Percentiles rank a stretch among this genome's conserved stretches.
phyloP scores from a whole-genome alignment of 2,888 invertebrate genomes.

The Drosophila longiperda region DNA sequence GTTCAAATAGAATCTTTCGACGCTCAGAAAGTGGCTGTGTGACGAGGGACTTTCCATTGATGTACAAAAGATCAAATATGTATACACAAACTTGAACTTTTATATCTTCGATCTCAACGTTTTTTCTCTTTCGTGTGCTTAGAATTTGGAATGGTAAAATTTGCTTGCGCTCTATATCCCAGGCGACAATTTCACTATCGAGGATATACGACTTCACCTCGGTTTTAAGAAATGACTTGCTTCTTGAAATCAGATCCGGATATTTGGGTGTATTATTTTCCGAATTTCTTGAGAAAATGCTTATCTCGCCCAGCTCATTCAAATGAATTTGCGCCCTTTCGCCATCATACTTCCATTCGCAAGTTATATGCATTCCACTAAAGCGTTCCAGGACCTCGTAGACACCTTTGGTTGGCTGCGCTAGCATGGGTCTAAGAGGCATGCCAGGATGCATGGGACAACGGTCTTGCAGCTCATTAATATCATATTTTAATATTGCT shows the following conservation, averaged over 20 bases:
- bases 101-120: conserved; percentile 86
- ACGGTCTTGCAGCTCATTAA: conserved; percentile 89
- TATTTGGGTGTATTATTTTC: conserved; percentile 97
- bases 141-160: conserved; percentile 98
- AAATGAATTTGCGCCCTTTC: conserved; percentile 98
- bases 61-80: conserved; percentile 97
- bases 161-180: conserved; percentile 93
- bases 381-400: conserved; percentile 93
- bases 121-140: conserved; percentile 97
- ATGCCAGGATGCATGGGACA: conserved; percentile 96
- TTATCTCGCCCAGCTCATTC: conserved; percentile 88
- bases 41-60: conserved; percentile 95
- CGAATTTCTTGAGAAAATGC: conserved; percentile 97
- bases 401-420: conserved; percentile 98
- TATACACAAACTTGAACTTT: conserved; percentile 95
- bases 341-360: conserved; percentile 99
- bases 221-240: conserved; percentile 87
- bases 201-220: conserved; percentile 93
- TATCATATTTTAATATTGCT: conserved; percentile 91
- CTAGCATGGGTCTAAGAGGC: conserved; percentile 99
- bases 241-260: conserved; percentile 94
- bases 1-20: conserved; percentile 89
- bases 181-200: conserved; percentile 99
- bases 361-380: conserved; percentile 95
- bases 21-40: conserved; percentile 90